phyloP scores from a whole-genome alignment of 2,797 vertebrate genomes.

The Capromys pilorides region DNA sequence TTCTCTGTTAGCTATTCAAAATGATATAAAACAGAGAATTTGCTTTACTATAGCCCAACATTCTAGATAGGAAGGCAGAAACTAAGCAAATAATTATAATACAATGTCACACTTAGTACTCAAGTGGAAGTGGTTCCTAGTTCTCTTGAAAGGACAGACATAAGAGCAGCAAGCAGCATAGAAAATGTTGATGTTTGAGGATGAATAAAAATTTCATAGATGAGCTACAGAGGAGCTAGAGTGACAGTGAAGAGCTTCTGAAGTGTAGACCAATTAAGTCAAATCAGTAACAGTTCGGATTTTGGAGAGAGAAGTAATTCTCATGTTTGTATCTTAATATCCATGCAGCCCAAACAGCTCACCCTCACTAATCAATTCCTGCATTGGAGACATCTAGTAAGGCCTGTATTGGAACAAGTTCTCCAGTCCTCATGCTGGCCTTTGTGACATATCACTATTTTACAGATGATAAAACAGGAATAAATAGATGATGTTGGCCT shows the following conservation, averaged over 20 bases:
- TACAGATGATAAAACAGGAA: neutral
- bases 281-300: neutral
- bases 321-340: neutral
- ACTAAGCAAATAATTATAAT: neutral
- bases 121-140: neutral
- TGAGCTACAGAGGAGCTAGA: neutral
- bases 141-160: neutral
- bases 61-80: neutral
- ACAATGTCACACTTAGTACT: neutral
- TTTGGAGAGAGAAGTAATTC: neutral
- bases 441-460: neutral
- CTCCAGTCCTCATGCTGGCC: neutral
- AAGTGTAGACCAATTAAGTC: neutral
- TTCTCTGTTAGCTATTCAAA: neutral
- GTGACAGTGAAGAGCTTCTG: neutral
- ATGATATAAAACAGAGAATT: neutral
- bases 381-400: neutral
- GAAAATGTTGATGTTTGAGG: neutral
- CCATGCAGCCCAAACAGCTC: neutral
- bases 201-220: neutral
- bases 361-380: neutral
- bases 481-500: neutral
- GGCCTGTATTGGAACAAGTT: neutral
- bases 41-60: neutral
- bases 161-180: neutral